Conservation (phyloP, 1,140 invertebrate species). For the Drosophila pseudoananassae region DNA sequence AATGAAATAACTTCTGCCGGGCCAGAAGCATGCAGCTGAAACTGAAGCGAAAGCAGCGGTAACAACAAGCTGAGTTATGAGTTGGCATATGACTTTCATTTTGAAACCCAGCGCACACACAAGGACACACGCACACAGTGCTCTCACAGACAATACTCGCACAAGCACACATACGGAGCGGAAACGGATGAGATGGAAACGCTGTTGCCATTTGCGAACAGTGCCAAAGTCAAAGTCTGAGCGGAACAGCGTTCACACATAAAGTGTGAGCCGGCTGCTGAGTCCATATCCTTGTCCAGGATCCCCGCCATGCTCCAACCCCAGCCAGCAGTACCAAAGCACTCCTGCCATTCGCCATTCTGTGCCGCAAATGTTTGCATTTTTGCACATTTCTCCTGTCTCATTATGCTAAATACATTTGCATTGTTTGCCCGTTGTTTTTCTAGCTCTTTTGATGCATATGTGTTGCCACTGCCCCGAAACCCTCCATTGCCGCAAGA, state of each 20-base stretch:
- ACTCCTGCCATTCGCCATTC: conserved; percentile 7
- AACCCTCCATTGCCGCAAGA: conserved; percentile 6
- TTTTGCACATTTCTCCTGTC: conserved; percentile 82
- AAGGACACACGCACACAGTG: background rate
- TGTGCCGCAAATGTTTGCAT: conserved; percentile 76
- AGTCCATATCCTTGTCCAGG: conserved; percentile 49
- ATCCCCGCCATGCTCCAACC: background rate
- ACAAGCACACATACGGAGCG: conserved; percentile 20
- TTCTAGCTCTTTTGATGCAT: conserved; percentile 82
- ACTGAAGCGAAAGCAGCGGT: conserved; percentile 28
- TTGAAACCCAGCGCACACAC: conserved; percentile 65
- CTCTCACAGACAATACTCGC: conserved; percentile 31
- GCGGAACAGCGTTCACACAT: conserved; percentile 67
- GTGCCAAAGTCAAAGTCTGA: conserved; percentile 36
- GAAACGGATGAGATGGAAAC: conserved; percentile 54
- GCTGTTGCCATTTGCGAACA: conserved; percentile 63
- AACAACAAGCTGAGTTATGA: conserved; percentile 79
- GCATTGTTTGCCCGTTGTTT: conserved; percentile 81
- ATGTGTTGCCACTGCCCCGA: conserved; percentile 53
- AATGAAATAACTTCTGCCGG: conserved; percentile 77
- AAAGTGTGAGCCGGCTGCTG: conserved; percentile 63
- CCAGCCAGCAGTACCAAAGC: conserved; percentile 4
- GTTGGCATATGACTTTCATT: conserved; percentile 81
- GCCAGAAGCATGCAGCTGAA: conserved; percentile 26
- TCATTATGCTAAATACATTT: conserved; percentile 83